These are phyloP conservation scores for Dendrolimus houi DNA, from an alignment of 2,888 invertebrate species.

Conservation along the genomic window DNA sequence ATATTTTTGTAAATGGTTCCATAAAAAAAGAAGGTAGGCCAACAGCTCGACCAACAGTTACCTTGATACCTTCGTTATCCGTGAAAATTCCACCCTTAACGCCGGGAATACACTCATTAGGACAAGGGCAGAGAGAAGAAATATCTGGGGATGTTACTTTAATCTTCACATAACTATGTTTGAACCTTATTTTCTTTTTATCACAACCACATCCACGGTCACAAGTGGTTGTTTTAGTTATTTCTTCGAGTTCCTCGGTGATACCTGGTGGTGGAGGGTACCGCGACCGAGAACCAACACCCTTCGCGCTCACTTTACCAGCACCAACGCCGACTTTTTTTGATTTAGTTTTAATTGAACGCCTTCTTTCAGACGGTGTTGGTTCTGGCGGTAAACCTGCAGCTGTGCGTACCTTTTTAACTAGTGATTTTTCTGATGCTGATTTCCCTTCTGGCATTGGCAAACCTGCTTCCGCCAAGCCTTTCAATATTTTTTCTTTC, in stretches of 20 bases:
- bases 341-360: slow-evolving; percentile 28
- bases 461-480: slow-evolving; percentile 29
- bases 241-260: slow-evolving; percentile 35
- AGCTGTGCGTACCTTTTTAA: slow-evolving; percentile 26
- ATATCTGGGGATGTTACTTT: slow-evolving; percentile 53
- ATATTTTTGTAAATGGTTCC: slow-evolving; percentile 4
- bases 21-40: slow-evolving; percentile 28
- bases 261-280: slow-evolving; percentile 18
- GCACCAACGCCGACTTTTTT: slow-evolving; percentile 22
- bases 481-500: slow-evolving; percentile 35
- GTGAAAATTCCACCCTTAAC: slow-evolving; percentile 43
- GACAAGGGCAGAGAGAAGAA: slow-evolving; percentile 45
- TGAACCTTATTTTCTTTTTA: slow-evolving; percentile 54
- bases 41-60: slow-evolving; percentile 44
- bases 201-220: slow-evolving; percentile 52
- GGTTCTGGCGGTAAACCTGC: slow-evolving; percentile 22
- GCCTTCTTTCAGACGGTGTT: slow-evolving; percentile 31
- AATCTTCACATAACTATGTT: slow-evolving; percentile 55
- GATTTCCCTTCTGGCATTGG: slow-evolving; percentile 38
- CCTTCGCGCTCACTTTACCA: slow-evolving; percentile 12
- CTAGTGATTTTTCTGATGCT: slow-evolving; percentile 30
- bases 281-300: slow-evolving; percentile 8
- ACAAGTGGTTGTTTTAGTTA: slow-evolving; percentile 45
- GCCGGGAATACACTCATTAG: slow-evolving; percentile 45
- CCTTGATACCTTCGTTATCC: slow-evolving; percentile 51